Conservation (phyloP, 2,797 vertebrate species). For the Phylloscopus collybita region DNA sequence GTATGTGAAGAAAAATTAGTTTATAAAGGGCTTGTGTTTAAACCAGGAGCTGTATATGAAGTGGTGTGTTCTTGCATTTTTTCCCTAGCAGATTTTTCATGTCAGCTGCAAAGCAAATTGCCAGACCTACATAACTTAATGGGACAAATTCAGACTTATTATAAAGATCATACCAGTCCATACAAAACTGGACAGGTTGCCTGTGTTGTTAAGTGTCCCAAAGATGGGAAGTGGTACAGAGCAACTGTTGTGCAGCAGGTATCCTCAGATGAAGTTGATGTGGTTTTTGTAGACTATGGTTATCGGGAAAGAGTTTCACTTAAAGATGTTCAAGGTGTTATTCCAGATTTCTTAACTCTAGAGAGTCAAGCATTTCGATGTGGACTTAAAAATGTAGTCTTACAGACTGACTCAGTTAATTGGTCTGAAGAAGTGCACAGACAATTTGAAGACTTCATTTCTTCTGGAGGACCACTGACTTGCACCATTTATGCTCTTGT, state of each 20-base stretch:
- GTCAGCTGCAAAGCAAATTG: conserved; percentile 78
- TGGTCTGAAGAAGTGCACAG: conserved; percentile 73
- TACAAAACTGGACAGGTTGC: conserved; percentile 76
- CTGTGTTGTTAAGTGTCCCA: conserved; percentile 79
- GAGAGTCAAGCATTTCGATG: conserved; percentile 89
- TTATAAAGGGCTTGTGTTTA: conserved; percentile 78
- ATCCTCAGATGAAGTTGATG: conserved; percentile 54
- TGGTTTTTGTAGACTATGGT: conserved; percentile 88
- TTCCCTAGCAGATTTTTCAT: conserved; percentile 88
- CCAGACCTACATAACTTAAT: conserved; percentile 82
- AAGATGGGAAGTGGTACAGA: conserved; percentile 87
- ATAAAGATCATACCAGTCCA: conserved; percentile 70
- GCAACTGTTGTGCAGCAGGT: conserved; percentile 74
- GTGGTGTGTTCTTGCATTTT: conserved; percentile 79
- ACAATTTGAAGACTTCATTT: conserved; percentile 77
- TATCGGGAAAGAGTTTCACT: conserved; percentile 72
- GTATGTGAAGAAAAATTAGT: background rate
- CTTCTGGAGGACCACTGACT: conserved; percentile 64
- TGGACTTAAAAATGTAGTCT: conserved; percentile 75
- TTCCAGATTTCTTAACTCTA: conserved; percentile 79
- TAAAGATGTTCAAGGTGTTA: conserved; percentile 79
- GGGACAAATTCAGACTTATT: conserved; percentile 83
- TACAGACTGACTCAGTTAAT: conserved; percentile 16
- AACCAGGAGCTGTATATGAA: conserved; percentile 80
- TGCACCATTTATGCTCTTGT: conserved; percentile 80